phyloP scores from a whole-genome alignment of 1,140 invertebrate species.

The Melitaea cinxia region DNA sequence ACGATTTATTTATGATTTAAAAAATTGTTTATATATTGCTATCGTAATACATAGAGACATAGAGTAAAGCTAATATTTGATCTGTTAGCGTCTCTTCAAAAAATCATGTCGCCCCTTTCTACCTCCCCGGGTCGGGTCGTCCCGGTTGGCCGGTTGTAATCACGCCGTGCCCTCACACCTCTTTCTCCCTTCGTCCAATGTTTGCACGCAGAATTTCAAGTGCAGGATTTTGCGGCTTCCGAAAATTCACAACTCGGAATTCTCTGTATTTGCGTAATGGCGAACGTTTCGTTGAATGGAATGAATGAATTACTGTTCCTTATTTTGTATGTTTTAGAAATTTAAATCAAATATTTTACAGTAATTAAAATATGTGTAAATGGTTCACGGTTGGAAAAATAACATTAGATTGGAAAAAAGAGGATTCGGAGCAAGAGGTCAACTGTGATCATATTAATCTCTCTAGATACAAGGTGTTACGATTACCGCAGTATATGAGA shows the following conservation, averaged over 20 bases:
- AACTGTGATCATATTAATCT: too few relatives aligned
- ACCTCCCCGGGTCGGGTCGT: constrained; percentile 52
- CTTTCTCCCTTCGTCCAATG: constrained; percentile 51
- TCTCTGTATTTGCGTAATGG: constrained; percentile 3
- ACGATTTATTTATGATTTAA: too few relatives aligned
- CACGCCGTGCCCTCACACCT: constrained; percentile 71
- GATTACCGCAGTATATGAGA: too few relatives aligned
- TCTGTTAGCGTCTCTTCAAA: background rate
- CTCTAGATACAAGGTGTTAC: too few relatives aligned
- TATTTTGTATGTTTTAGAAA: background rate
- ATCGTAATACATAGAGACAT: background rate
- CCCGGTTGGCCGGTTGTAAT: constrained; percentile 65
- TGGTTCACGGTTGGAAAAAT: too few relatives aligned
- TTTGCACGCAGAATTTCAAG: constrained; percentile 67
- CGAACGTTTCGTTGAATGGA: constrained; percentile 9
- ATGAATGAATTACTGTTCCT: background rate
- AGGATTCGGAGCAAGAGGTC: too few relatives aligned
- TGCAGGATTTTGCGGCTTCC: constrained; percentile 34
- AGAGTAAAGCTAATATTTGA: background rate
- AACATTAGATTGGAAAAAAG: too few relatives aligned
- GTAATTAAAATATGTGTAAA: too few relatives aligned
- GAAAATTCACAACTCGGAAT: background rate
- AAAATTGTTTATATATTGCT: too few relatives aligned
- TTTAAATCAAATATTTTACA: too few relatives aligned
- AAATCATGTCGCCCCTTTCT: constrained; percentile 15